These are phyloP conservation scores for Tanypteryx hageni DNA, from an alignment of 2,888 invertebrate species.

Conservation along the genomic window DNA sequence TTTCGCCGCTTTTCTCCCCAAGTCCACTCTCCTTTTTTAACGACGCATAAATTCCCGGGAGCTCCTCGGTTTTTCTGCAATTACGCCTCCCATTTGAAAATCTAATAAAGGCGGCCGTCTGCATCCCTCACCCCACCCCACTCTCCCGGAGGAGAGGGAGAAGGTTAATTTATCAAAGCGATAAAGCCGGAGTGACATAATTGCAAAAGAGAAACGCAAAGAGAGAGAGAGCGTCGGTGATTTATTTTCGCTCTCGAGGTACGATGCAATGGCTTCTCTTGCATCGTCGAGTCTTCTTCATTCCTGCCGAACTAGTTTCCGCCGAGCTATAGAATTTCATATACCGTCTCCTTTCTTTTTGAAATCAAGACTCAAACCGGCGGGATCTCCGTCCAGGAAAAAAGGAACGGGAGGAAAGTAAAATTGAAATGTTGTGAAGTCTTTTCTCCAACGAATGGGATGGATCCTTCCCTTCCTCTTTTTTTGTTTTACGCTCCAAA, in stretches of 20 bases:
- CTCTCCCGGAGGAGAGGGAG: not conserved
- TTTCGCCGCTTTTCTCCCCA: too few relatives aligned
- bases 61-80: not conserved
- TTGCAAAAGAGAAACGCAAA: not conserved
- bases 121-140: too few relatives aligned
- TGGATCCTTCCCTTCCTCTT: not conserved
- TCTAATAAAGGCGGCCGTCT: not conserved
- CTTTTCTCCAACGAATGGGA: not conserved
- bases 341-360: not conserved
- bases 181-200: not conserved
- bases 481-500: not conserved
- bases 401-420: not conserved
- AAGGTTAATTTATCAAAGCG: not conserved
- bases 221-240: not conserved
- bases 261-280: not conserved
- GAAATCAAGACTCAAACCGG: not conserved
- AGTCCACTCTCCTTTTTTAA: not conserved
- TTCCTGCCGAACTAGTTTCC: not conserved
- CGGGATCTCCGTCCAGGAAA: not conserved
- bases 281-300: too few relatives aligned
- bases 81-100: not conserved
- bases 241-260: not conserved
- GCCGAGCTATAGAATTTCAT: constrained; percentile 7
- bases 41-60: not conserved
- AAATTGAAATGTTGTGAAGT: constrained; percentile 10